Conservation (phyloP, 2,113 vertebrate genomes). For the Lophius piscatorius region DNA sequence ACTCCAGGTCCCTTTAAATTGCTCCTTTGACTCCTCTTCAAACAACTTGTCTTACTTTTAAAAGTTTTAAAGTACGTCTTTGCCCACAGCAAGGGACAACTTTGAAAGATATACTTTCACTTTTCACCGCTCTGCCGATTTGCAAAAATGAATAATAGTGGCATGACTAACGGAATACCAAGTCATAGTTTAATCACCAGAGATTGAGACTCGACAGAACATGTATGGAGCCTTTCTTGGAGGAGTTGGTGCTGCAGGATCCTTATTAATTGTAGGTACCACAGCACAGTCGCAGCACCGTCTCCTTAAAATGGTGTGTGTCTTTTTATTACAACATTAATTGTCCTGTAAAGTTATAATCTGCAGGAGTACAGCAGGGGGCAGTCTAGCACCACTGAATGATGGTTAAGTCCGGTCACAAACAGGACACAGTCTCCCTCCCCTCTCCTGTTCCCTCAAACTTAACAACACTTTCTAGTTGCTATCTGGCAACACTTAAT, state of each 20-base stretch:
- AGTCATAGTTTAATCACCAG: conserved; percentile 73
- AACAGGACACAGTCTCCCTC: conserved; percentile 64
- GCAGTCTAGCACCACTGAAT: conserved; percentile 78
- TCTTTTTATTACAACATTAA: conserved; percentile 22
- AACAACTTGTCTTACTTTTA: conserved; percentile 72
- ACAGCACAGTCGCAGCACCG: not conserved
- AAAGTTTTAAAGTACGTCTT: conserved; percentile 77
- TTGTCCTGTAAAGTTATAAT: conserved; percentile 20
- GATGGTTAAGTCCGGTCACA: conserved; percentile 51
- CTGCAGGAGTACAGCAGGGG: conserved; percentile 74
- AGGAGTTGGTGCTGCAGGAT: not conserved
- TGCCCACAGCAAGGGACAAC: conserved; percentile 79
- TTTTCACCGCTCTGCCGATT: conserved; percentile 68
- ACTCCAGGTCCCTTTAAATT: conserved; percentile 79
- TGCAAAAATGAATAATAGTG: conserved; percentile 67
- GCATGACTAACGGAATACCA: conserved; percentile 74
- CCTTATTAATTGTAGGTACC: not conserved
- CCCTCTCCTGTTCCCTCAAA: conserved; percentile 53
- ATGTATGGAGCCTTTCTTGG: conserved; percentile 27
- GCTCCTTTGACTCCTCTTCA: conserved; percentile 79
- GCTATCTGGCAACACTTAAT: conserved; percentile 79
- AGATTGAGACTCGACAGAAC: conserved; percentile 53
- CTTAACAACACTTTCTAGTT: conserved; percentile 75
- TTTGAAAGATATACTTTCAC: conserved; percentile 73
- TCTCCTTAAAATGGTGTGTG: conserved; percentile 18